phyloP scores from a whole-genome alignment of 2,113 vertebrate species.

The Neofelis nebulosa region DNA sequence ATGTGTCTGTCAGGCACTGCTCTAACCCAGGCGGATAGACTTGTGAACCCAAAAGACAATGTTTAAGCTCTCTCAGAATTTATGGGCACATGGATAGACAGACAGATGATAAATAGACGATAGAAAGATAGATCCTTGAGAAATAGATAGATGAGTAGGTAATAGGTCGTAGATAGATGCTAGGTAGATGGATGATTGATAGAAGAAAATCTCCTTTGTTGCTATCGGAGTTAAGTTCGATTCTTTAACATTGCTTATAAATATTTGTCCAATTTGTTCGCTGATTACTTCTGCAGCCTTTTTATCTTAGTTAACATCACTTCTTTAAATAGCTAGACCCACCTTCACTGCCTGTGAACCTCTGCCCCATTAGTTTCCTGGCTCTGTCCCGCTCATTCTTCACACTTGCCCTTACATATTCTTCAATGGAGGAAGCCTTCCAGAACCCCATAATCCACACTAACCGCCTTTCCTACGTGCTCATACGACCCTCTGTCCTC shows the following conservation, averaged over 20 bases:
- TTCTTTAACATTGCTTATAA: background rate
- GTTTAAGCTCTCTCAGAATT: background rate
- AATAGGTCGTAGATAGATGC: background rate
- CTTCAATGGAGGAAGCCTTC: background rate
- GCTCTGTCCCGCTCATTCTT: background rate
- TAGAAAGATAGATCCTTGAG: background rate
- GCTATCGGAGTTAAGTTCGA: background rate
- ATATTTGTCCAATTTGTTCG: background rate
- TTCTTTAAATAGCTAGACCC: background rate
- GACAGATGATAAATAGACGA: background rate
- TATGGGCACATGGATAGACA: background rate
- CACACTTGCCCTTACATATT: background rate
- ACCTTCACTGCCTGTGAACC: background rate
- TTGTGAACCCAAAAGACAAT: background rate
- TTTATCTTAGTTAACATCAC: background rate
- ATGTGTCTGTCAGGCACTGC: background rate
- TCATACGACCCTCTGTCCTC: too few relatives aligned
- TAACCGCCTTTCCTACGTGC: background rate
- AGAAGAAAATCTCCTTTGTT: background rate
- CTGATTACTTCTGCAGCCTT: background rate
- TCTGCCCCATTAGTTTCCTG: fast-evolving
- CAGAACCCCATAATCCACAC: fast-evolving
- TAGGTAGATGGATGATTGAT: background rate
- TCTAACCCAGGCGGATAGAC: background rate
- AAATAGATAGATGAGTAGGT: background rate